Conservation (phyloP, 92 coral and sea anemone genomes). For the Parazoanthus darwini region DNA sequence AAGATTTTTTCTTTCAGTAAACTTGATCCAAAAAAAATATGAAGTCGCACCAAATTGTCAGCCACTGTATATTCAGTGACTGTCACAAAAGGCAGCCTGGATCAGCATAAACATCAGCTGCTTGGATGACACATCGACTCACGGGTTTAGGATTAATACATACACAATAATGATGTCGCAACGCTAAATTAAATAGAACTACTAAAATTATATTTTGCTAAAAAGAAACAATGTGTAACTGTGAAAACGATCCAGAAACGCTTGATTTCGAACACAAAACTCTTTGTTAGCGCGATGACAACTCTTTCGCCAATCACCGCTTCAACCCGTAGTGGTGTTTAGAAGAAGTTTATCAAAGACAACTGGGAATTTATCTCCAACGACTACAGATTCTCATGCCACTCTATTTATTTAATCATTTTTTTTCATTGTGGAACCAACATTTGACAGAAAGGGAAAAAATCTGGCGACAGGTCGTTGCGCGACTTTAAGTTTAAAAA, state of each 20-base stretch:
- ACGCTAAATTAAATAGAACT: conserved; percentile 13
- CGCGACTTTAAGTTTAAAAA: neutral
- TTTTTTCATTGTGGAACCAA: neutral
- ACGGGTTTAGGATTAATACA: neutral
- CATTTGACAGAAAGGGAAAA: neutral
- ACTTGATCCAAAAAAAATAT: neutral
- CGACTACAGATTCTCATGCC: too few relatives aligned
- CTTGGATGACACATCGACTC: neutral
- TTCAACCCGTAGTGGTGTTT: neutral
- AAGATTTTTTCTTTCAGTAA: neutral
- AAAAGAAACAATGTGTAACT: neutral
- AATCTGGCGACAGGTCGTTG: conserved; percentile 9
- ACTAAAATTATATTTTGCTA: conserved; percentile 8
- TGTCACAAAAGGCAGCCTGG: neutral
- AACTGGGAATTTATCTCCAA: neutral
- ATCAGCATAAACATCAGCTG: neutral
- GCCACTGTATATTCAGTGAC: neutral
- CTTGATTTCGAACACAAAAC: neutral
- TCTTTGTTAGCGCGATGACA: neutral
- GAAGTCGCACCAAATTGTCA: neutral
- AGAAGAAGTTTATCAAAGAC: neutral
- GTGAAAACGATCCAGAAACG: neutral
- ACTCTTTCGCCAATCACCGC: neutral
- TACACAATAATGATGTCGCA: conserved; percentile 5
- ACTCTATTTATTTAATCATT: neutral